Evolutionary conservation across 2,797 vertebrate species (phyloP).

Genomic region (Jordanella pulchra): DNA sequence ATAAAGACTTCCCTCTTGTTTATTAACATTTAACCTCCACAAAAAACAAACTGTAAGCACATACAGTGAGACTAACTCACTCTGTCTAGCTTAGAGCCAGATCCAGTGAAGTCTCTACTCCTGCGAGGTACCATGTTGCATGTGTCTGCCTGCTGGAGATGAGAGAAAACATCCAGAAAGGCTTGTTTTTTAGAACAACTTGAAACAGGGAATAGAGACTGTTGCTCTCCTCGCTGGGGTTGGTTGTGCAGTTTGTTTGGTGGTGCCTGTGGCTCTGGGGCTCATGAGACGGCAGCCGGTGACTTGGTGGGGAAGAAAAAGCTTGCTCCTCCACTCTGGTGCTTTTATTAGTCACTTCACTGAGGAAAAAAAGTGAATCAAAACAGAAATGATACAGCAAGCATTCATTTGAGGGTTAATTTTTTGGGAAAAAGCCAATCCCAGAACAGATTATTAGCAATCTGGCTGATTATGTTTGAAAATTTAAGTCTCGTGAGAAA

Average conservation of each 20-base stretch:
- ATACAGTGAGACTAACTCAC: slow-evolving; percentile 12
- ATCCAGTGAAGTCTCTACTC: slow-evolving; percentile 37
- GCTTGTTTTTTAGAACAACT: slow-evolving; percentile 64
- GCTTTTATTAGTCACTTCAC: slow-evolving; percentile 52
- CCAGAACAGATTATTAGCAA: slow-evolving; percentile 54
- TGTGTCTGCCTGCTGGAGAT: slow-evolving; percentile 60
- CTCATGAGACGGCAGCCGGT: slow-evolving; percentile 63
- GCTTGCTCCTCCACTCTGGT: slow-evolving; percentile 50
- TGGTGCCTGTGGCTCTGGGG: slow-evolving; percentile 66
- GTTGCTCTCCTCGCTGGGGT: slow-evolving; percentile 65
- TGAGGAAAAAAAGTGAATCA: slow-evolving; percentile 37
- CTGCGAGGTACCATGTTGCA: slow-evolving; percentile 55
- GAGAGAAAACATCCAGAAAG: slow-evolving; percentile 67
- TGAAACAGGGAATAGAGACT: slow-evolving; percentile 64
- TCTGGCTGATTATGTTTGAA: slow-evolving; percentile 27
- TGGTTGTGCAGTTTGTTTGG: slow-evolving; percentile 60
- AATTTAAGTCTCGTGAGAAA: slow-evolving; percentile 17
- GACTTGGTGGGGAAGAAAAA: slow-evolving; percentile 46
- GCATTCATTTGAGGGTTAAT: slow-evolving; percentile 43
- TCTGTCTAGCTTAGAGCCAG: slow-evolving; percentile 33
- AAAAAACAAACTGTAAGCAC: slow-evolving; percentile 5
- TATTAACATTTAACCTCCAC: slow-evolving; percentile 8
- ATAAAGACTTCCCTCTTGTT: slow-evolving; percentile 3
- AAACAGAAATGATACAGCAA: slow-evolving; percentile 59
- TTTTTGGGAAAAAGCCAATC: slow-evolving; percentile 42